Evolutionary conservation across 2,888 invertebrate species (phyloP).

Genomic region (Leucophenga maculata): DNA sequence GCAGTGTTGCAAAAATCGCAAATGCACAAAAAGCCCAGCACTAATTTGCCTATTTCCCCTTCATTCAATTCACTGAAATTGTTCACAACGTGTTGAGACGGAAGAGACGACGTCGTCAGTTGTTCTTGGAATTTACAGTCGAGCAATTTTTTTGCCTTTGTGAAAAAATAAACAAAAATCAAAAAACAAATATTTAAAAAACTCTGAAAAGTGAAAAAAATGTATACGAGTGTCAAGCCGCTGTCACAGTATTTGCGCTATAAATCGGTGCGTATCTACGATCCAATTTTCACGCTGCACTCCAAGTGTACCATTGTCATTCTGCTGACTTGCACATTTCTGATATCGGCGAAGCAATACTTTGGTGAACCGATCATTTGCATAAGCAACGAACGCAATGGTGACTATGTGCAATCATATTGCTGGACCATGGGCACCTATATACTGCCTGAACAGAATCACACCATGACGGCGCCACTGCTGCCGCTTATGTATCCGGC

Average conservation of each 20-base stretch:
- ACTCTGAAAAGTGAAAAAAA: slow-evolving; percentile 39
- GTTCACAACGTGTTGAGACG: no score
- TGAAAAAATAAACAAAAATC: no score
- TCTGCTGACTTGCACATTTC: slow-evolving; percentile 80
- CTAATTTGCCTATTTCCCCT: no score
- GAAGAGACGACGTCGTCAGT: no score
- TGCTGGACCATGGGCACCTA: slow-evolving; percentile 87
- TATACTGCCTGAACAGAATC: slow-evolving; percentile 65
- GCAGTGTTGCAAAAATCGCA: no score
- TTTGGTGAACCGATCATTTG: slow-evolving; percentile 90
- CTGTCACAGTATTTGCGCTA: slow-evolving; percentile 75
- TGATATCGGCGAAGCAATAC: slow-evolving; percentile 86
- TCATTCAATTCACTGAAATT: no score
- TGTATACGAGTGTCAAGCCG: slow-evolving; percentile 78
- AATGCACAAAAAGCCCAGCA: no score
- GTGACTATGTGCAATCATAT: slow-evolving; percentile 80
- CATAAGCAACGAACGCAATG: slow-evolving; percentile 74
- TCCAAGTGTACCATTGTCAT: slow-evolving; percentile 81
- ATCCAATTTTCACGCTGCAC: slow-evolving; percentile 82
- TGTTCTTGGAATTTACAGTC: no score
- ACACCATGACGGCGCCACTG: background rate
- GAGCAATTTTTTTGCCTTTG: no score
- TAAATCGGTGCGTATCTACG: slow-evolving; percentile 80
- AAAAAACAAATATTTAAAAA: background rate
- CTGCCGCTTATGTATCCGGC: background rate